Evolutionary conservation across 2,113 vertebrate species (phyloP), one percentile per base, ranked within the genome.

Genomic region (Colistium nudipinnis): DNA sequence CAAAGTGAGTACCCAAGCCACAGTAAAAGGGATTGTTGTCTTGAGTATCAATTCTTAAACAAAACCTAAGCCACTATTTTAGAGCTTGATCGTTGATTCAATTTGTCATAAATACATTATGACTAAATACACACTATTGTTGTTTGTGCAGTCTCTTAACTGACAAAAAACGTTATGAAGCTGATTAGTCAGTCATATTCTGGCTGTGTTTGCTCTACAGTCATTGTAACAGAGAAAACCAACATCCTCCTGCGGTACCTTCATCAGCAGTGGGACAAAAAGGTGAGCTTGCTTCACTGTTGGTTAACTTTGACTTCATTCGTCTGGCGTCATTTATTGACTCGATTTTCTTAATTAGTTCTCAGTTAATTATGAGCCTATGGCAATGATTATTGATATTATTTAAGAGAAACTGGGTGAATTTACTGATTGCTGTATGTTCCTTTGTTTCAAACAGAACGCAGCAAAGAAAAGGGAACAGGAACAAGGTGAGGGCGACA

Each of bases 251-350:
- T 99, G 90, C 97, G 98, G 79, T 99, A 99, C 83, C 93, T 99
- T 73, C 97, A 99, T 82, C 97, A 98, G 90, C 98, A 98, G 90
- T 99, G 97, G 97, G 98, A 98, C 94, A 99, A 98, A 94, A 98
- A 98, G 96, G 98, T 97, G 86, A 84, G 78, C 16, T 1, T 27
- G 28, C 14, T 27, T 7, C 19, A 6, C 4, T 4, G 1, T 35
- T 28, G 4, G 17, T 53, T 30, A 43, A 0, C 14, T 16, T 13
- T 39, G 0, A 7, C 35, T 10, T 7, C 4, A 41, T 17, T 41
- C 17, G 4, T 36, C 6, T 41, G 4, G 6, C 27, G 6, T 70
- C 0, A 66, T 7, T 49, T 28, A 52, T 14, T 56, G 48, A 4
- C 39, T 16, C 31, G 33, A 14, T 19, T 7, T 31, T 51, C 22